Evolutionary conservation across 2,113 vertebrate genomes (phyloP).

Genomic region (Aphelocoma coerulescens): DNA sequence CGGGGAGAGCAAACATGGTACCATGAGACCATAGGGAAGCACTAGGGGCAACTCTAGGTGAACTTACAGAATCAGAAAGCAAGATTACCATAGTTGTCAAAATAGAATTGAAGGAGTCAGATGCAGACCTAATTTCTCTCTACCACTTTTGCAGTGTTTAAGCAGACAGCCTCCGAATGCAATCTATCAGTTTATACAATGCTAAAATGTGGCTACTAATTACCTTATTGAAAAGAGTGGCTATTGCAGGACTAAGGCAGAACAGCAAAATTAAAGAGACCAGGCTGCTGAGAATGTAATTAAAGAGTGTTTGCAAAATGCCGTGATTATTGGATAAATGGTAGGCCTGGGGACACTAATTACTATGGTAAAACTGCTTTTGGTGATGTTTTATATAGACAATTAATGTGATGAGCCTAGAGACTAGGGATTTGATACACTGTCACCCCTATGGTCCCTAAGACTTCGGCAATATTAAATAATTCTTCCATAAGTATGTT

Average conservation of each 20-base stretch:
- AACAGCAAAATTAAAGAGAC: background rate
- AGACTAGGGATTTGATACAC: background rate
- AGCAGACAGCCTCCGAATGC: background rate
- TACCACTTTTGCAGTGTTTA: background rate
- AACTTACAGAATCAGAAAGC: background rate
- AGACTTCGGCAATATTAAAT: background rate
- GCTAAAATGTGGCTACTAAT: background rate
- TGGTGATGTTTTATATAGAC: background rate
- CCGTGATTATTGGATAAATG: background rate
- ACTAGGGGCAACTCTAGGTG: background rate
- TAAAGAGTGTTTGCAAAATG: background rate
- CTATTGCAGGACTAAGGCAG: background rate
- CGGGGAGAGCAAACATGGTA: background rate
- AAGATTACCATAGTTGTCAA: background rate
- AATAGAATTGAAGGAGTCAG: background rate
- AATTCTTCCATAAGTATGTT: background rate
- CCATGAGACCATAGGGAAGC: background rate
- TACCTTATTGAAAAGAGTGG: background rate
- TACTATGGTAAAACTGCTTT: background rate
- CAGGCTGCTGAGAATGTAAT: background rate
- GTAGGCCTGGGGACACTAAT: background rate
- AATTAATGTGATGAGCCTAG: background rate
- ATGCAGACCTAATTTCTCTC: background rate
- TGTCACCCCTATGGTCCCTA: background rate
- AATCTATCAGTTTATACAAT: background rate